Evolutionary conservation across 2,888 invertebrate genomes (phyloP).

Genomic region (Trachelus iudaicus): DNA sequence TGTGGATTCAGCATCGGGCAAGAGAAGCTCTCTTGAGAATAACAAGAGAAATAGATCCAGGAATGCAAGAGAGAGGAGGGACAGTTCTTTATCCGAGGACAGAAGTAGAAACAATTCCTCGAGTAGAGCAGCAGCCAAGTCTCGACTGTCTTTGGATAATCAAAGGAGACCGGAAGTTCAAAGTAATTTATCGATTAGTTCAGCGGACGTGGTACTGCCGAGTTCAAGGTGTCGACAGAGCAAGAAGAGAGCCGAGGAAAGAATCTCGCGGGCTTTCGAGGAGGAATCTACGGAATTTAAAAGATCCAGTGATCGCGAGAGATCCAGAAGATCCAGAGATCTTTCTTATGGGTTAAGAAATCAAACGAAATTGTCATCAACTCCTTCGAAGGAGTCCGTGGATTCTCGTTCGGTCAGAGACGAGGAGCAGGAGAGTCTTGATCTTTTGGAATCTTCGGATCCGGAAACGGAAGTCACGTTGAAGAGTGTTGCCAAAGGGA

Average conservation of each 20-base stretch:
- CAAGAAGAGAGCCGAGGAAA: slow-evolving; percentile 58
- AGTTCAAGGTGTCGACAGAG: slow-evolving; percentile 52
- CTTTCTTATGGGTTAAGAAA: slow-evolving; percentile 25
- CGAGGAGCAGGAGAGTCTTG: not conserved
- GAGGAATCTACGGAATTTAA: slow-evolving; percentile 37
- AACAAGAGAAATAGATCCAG: slow-evolving; percentile 4
- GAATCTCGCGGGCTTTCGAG: slow-evolving; percentile 54
- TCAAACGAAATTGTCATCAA: slow-evolving; percentile 21
- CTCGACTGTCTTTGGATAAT: not conserved
- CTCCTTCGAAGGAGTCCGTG: slow-evolving; percentile 10
- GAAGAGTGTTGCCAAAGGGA: not conserved
- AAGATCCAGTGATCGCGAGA: slow-evolving; percentile 21
- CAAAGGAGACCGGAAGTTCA: slow-evolving; percentile 3
- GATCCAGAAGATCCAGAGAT: slow-evolving; percentile 12
- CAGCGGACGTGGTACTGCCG: slow-evolving; percentile 15
- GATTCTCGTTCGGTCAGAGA: not conserved
- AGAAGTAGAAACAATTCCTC: not conserved
- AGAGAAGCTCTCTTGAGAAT: not conserved
- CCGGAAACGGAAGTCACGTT: not conserved
- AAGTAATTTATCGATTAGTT: not conserved
- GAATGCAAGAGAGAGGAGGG: not conserved
- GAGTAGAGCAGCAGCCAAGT: not conserved
- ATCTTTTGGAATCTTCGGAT: not conserved
- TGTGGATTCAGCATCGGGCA: not conserved
- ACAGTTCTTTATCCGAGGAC: not conserved